Conservation (phyloP, 2,797 vertebrate genomes). For the Fistularia commersonii region DNA sequence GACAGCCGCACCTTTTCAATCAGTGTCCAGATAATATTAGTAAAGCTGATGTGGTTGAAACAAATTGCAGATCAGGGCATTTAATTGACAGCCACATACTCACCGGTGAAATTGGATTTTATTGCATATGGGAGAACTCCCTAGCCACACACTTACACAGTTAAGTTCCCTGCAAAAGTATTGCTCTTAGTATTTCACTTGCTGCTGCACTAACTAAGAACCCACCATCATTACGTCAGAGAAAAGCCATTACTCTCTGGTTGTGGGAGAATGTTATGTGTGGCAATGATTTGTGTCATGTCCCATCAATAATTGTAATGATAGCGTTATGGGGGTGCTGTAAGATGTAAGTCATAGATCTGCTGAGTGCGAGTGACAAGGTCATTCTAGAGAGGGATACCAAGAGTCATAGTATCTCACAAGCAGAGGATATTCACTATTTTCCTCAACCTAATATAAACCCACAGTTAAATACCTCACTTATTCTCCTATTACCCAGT, state of each 20-base stretch:
- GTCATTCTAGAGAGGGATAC: slow-evolving; percentile 60
- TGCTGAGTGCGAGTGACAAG: slow-evolving; percentile 64
- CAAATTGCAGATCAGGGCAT: slow-evolving; percentile 39
- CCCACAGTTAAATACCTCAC: neutral
- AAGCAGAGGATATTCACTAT: slow-evolving; percentile 30
- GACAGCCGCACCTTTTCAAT: slow-evolving; percentile 51
- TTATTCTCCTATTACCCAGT: too few relatives aligned
- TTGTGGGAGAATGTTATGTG: slow-evolving; percentile 51
- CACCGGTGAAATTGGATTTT: slow-evolving; percentile 51
- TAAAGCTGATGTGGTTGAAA: slow-evolving; percentile 40
- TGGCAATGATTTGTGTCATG: slow-evolving; percentile 69
- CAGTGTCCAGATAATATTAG: slow-evolving; percentile 43
- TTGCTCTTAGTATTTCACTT: slow-evolving; percentile 44
- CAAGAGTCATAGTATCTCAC: slow-evolving; percentile 41
- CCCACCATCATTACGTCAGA: slow-evolving; percentile 44
- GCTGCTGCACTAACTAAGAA: slow-evolving; percentile 48
- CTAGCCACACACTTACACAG: slow-evolving; percentile 20
- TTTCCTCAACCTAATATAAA: slow-evolving; percentile 8
- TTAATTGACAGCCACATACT: slow-evolving; percentile 41
- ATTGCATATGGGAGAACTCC: slow-evolving; percentile 27
- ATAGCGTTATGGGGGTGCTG: slow-evolving; percentile 57
- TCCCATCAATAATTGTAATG: slow-evolving; percentile 76
- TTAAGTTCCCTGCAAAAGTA: slow-evolving; percentile 21
- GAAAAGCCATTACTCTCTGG: slow-evolving; percentile 53
- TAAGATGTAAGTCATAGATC: slow-evolving; percentile 64